Base-by-base conservation (phyloP, 1,140 invertebrate species). In the Drosophila tsacasi region DNA sequence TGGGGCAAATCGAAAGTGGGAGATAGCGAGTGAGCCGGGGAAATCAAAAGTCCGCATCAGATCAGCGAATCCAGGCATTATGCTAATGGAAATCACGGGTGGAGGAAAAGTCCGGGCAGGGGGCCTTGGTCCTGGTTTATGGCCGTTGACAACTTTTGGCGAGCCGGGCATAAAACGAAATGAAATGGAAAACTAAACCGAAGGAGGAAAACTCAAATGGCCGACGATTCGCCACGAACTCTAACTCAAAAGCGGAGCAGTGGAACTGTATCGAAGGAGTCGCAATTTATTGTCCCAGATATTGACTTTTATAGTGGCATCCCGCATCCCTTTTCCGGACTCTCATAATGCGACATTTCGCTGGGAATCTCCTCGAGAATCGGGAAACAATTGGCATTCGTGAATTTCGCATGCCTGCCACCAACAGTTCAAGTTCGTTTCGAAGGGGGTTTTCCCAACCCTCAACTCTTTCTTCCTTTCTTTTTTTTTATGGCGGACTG, bases 321-420 rank as follows among this genome's bases (percentile, higher is more conserved):
- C 60, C 52, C 47, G 47, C 35, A 57, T 60, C 46, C 40, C 17
- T 42, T 59, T 42, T 46, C 40, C 62, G 21, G 46, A 30, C 78
- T 66, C 78, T 66, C 61, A 78, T 78, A 78, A 73, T 78, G 78
- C 63, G 54, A 68, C 62, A 57, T 64, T 73, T 69, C 84, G 62
- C 78, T 72, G 81, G 77, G 83, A 79, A 54, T 71, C 67, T 49
- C 65, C 67, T 49, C 68, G 68, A 83, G 64, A 91, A 91, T 84
- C 89, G 76, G 84, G 83, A 91, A 91, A 91, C 86, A 91, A 91
- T 91, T 91, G 86, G 83, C 86, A 87, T 73, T 74, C 68, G 71
- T 39, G 46, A 61, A 73, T 74, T 89, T 89, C 81, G 81, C 77
- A 81, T 81, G 84, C 74, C 84, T 87, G 84, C 76, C 85, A 87